Conservation (phyloP, 2,113 vertebrate species). For the Phrynocephalus versicolor region DNA sequence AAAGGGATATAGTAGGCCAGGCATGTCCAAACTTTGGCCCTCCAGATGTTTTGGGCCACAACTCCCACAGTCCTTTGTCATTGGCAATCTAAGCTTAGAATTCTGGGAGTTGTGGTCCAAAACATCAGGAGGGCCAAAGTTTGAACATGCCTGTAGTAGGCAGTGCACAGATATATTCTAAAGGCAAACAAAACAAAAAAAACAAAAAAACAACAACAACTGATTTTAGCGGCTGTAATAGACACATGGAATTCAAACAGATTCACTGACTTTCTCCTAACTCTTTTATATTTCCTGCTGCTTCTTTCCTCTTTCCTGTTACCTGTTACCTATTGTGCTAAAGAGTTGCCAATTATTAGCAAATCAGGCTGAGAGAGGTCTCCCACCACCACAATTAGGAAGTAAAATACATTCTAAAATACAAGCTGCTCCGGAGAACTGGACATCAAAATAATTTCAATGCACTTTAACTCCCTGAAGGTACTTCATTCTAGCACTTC, state of each 20-base stretch:
- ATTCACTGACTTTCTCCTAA: background rate
- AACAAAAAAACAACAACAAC: background rate
- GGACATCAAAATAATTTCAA: conserved; percentile 3
- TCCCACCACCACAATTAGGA: too few relatives aligned
- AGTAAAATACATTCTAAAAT: background rate
- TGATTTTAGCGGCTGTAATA: background rate
- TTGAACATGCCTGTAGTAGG: background rate
- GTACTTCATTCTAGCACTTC: conserved; percentile 1
- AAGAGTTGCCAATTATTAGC: background rate
- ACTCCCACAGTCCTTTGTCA: background rate
- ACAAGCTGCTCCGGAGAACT: background rate
- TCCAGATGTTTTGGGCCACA: background rate
- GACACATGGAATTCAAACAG: background rate
- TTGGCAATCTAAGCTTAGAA: background rate
- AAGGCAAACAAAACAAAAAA: too few relatives aligned
- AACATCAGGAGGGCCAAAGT: background rate
- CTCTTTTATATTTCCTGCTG: background rate
- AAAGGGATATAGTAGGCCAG: too few relatives aligned
- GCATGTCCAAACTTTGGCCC: background rate
- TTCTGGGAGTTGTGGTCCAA: background rate
- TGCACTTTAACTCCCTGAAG: background rate
- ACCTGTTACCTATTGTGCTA: too few relatives aligned
- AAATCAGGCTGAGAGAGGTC: too few relatives aligned
- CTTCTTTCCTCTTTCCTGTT: background rate
- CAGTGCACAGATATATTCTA: background rate